Base-by-base conservation (phyloP, 2,113 vertebrate genomes). In the Pygoscelis adeliae region DNA sequence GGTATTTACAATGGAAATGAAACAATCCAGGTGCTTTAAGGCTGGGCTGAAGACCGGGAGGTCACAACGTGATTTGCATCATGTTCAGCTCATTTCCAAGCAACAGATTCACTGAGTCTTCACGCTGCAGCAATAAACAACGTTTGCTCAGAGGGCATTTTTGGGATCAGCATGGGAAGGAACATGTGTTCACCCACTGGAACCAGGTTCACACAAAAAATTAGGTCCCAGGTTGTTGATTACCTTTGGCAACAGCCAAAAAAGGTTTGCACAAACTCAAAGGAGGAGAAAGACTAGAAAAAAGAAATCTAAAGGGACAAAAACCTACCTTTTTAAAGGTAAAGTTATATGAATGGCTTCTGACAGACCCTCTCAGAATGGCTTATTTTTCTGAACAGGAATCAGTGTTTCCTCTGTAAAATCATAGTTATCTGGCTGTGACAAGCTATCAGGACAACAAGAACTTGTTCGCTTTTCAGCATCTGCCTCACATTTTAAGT, bases 331-430 rank as follows among this genome's bases (percentile, higher is more conserved):
- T 87, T 80, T 53, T 44, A 65, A 69, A 85, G 66, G 40, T 9
- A 80, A 86, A 80, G 19, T 63, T 62, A 46, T 16, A n/a, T 15
- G 32, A 81, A 70, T 50, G n/a, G 13, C n/a, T 92, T 42, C 76
- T 89, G 79, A 71, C 23, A 55, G 47, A 76, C 34, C 8, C 46
- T 65, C 66, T 55, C 76, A 74, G 65, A 67, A 74, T 1, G 5
- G n/a, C 10, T 70, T 62, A 30, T 59, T 95, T 91, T 96, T 67
- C 94, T 91, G 18, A 88, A 55, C 32, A 89, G 32, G 80, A 90
- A 66, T 61, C 42, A 42, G 30, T 52, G 42, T 87, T 93, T 82
- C 30, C 56, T 59, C n/a, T 36, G 74, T 36, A 87, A 91, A 91
- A 81, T 55, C 50, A 72, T 1, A 23, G 50, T 71, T 27, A 71